A percentile compares a stretch with the other conserved stretches of the same genome.
phyloP scores from a whole-genome alignment of 2,113 vertebrate genomes.

The Merops nubicus region DNA sequence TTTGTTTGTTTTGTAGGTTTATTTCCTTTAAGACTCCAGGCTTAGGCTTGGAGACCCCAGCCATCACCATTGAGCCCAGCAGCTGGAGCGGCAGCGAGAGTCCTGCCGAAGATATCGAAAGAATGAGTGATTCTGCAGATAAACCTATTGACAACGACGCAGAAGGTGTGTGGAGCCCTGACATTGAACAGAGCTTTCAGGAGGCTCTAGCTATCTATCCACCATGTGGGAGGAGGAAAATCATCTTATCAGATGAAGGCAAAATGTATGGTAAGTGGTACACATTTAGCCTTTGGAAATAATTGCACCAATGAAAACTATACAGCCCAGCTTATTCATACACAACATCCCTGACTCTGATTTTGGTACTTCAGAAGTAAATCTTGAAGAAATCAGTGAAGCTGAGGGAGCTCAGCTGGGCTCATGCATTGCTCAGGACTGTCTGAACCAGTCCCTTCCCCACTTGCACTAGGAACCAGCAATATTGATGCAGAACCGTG shows the following conservation, averaged over 20 bases:
- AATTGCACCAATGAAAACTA: not conserved
- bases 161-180: conserved; percentile 98
- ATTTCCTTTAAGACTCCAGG: conserved; percentile 91
- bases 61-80: conserved; percentile 97
- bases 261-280: conserved; percentile 99
- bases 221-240: conserved; percentile 97
- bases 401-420: not conserved
- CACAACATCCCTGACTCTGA: not conserved
- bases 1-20: conserved; percentile 83
- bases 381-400: not conserved
- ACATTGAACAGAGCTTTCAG: conserved; percentile 99
- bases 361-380: not conserved
- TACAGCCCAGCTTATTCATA: not conserved
- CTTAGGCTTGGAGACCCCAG: conserved; percentile 93
- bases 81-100: conserved; percentile 99
- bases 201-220: conserved; percentile 99
- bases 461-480: not conserved
- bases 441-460: not conserved
- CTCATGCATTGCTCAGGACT: not conserved
- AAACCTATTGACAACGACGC: conserved; percentile 98
- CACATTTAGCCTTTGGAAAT: conserved; percentile 17
- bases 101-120: conserved; percentile 98
- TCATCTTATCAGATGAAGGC: conserved; percentile 98
- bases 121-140: conserved; percentile 97
- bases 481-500: not conserved